Conservation (phyloP, 64 coral and sea anemone species). For the Cladopsammia gracilis region DNA sequence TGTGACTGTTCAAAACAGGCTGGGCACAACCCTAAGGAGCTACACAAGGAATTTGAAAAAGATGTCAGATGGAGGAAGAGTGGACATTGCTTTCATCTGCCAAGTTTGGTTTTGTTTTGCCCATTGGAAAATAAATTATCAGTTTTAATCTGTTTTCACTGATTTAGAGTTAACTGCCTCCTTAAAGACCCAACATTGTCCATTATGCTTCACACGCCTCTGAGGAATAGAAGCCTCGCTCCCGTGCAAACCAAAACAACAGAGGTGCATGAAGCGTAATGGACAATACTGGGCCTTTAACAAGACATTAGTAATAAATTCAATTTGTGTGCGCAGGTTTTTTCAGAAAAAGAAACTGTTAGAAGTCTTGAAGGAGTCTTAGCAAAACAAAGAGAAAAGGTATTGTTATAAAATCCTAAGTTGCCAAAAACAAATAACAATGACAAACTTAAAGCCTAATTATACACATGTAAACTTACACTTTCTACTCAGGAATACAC, state of each 20-base stretch:
- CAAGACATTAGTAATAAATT: too few relatives aligned
- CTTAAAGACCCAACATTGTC: too few relatives aligned
- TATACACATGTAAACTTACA: neutral
- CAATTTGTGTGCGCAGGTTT: constrained; percentile 58
- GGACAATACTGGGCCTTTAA: too few relatives aligned
- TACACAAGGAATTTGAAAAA: too few relatives aligned
- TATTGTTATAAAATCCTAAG: neutral
- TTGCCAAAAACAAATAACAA: too few relatives aligned
- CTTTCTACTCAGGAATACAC: constrained; percentile 68
- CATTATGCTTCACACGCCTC: too few relatives aligned
- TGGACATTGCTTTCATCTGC: neutral
- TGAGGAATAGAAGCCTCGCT: too few relatives aligned
- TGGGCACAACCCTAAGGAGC: too few relatives aligned
- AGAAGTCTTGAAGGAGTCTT: constrained; percentile 85
- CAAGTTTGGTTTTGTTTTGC: neutral
- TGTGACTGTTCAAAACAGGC: too few relatives aligned
- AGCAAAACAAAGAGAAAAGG: constrained; percentile 89
- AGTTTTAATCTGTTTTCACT: constrained; percentile 2
- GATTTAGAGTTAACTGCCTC: constrained; percentile 4
- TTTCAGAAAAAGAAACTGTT: constrained; percentile 87
- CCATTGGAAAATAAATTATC: neutral
- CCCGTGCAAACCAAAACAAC: too few relatives aligned
- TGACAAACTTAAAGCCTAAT: neutral
- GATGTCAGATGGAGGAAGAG: too few relatives aligned
- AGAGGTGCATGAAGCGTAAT: too few relatives aligned